Base-by-base conservation (phyloP, 2,888 invertebrate genomes). In the Drosophila kuntzei region DNA sequence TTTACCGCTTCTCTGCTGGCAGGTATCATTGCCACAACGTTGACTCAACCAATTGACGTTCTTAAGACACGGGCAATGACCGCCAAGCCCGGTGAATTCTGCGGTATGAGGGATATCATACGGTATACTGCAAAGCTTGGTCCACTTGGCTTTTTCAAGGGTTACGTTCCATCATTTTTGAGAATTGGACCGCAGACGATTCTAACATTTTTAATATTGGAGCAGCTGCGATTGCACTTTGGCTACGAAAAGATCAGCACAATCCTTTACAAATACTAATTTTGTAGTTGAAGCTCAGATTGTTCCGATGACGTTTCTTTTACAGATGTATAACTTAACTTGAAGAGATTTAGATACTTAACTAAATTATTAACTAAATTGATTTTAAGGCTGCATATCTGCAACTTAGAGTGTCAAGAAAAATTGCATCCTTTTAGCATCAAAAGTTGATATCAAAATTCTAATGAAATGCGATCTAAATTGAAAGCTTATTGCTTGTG, bases 21-120 rank as follows among this genome's bases (percentile, higher is more conserved):
- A 93, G 95, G 96, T 93, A 89, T 89, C 0, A 89, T 91, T 22
- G 91, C 91, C 5, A 91, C 91, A 39, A 89, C 89, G 3, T 92
- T 99, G 87, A 99, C 99, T 0, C 99, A 99, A 93, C 99, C 99
- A 1, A 93, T 99, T 67, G 99, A 99, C 93, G 99, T 99, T 3
- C 93, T 99, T 77, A 99, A 99, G 93, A 99, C 99, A 1, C 94
- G 99, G 80, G 95, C 97, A 71, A 99, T 99, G 99, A 99, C 98
- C 92, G 97, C 99, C 2, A 96, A 96, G 87, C 97, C 97, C 2
- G 98, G 98, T 32, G 97, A 98, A 93, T 97, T 96, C 89, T 95
- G 94, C 79, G 95, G 95, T 74, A 93, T 97, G 34, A 91, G 92
- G 93, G 94, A 95, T 64, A 94, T 98, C 73, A 93, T 97, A 18